Conservation (phyloP, 1,140 invertebrate species). For the Euura saliciscinereae region DNA sequence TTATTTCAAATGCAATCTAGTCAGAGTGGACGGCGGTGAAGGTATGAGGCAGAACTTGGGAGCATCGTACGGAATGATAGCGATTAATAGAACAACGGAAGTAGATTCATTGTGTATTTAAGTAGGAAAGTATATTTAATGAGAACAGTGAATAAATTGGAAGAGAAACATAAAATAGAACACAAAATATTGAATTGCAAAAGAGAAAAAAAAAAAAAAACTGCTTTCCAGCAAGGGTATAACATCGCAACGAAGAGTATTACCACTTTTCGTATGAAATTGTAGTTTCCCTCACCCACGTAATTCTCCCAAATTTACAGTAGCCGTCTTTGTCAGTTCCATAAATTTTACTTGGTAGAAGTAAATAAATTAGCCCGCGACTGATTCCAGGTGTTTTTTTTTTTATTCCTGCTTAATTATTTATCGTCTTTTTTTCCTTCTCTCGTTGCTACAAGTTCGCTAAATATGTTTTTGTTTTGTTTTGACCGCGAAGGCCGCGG, state of each 20-base stretch:
- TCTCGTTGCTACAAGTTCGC: no score
- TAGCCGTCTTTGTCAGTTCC: background rate
- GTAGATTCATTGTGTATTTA: background rate
- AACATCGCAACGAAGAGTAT: background rate
- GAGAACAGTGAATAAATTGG: background rate
- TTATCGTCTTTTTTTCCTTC: no score
- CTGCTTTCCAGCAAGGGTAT: background rate
- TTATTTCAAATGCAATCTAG: conserved; percentile 56
- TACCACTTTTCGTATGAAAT: background rate
- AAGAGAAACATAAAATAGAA: no score
- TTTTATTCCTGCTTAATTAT: no score
- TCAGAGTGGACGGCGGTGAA: conserved; percentile 36
- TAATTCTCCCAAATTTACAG: background rate
- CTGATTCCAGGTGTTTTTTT: no score
- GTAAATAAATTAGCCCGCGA: no score
- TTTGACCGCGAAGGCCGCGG: no score
- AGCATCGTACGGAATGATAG: background rate
- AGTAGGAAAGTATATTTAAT: background rate
- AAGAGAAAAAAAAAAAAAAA: no score
- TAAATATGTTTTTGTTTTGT: no score
- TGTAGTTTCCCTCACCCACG: background rate
- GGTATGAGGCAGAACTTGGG: conserved; percentile 22
- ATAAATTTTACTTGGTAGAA: background rate
- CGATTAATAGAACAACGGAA: background rate
- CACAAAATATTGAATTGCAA: no score